phyloP scores from a whole-genome alignment of 2,113 vertebrate species.

The Apaloderma vittatum region DNA sequence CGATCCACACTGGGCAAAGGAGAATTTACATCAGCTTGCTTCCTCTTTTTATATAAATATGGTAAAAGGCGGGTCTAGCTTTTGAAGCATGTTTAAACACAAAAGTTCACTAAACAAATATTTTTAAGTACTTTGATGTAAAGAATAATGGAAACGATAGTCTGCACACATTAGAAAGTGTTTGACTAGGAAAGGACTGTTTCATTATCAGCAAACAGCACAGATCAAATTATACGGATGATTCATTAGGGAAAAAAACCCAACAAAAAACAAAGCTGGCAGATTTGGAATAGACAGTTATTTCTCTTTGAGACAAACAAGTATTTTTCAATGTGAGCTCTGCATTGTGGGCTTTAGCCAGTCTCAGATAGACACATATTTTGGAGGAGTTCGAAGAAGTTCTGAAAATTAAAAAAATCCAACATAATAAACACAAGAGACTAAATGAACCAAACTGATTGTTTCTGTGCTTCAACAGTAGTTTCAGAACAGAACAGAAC shows the following conservation, averaged over 20 bases:
- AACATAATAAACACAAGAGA: neutral
- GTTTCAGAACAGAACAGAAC: neutral
- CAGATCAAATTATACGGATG: neutral
- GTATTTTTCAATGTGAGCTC: neutral
- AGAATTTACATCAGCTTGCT: neutral
- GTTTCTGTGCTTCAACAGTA: neutral
- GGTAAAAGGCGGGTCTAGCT: neutral
- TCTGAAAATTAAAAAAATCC: neutral
- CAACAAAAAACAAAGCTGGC: neutral
- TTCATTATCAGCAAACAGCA: conserved; percentile 29
- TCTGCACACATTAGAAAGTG: neutral
- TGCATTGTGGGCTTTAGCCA: neutral
- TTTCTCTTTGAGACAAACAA: neutral
- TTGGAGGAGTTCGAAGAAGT: neutral
- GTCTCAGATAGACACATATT: neutral
- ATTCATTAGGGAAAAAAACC: neutral
- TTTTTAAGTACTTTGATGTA: conserved; percentile 22
- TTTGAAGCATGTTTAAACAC: conserved; percentile 24
- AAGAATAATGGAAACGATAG: neutral
- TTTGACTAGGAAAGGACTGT: neutral
- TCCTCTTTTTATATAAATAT: conserved; percentile 11
- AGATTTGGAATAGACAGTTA: neutral
- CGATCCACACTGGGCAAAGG: neutral
- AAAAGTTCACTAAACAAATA: neutral
- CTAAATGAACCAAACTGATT: neutral